Conservation (phyloP, 1,140 invertebrate species). For the Brachionus rubens region DNA sequence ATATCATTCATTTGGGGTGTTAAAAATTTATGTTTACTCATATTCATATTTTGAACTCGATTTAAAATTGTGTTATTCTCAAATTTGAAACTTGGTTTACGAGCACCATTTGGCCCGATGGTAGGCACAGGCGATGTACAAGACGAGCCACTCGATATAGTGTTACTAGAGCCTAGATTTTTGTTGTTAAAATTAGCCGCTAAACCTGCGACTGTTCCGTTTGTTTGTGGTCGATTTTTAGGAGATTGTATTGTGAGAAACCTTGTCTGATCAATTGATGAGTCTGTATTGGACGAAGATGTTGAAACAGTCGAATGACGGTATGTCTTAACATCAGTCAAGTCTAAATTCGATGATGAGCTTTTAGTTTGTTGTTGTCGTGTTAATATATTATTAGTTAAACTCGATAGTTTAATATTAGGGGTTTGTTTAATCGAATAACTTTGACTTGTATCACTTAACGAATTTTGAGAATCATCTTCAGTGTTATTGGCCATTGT, state of each 20-base stretch:
- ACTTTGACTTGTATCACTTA: not conserved
- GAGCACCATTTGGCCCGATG: not conserved
- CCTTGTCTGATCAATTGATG: not conserved
- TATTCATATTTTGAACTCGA: conserved; percentile 20
- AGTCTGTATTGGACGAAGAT: conserved; percentile 2
- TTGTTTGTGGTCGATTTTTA: not conserved
- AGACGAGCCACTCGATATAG: not conserved
- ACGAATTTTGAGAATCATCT: not conserved
- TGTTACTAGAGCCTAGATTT: conserved; percentile 1
- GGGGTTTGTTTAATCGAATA: not conserved
- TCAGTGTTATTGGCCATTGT: not conserved
- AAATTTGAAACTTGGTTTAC: conserved; percentile 28
- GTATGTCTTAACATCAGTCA: not conserved
- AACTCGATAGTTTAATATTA: not conserved
- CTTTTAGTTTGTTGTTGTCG: conserved; percentile 12
- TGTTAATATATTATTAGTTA: not conserved
- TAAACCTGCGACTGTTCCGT: not conserved
- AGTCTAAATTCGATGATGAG: not conserved
- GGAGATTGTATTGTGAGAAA: not conserved
- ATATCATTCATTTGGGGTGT: not conserved
- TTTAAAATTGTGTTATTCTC: conserved; percentile 32
- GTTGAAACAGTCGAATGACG: not conserved
- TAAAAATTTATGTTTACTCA: conserved; percentile 19
- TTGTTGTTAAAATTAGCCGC: not conserved
- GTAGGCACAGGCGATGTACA: not conserved